phyloP scores from a whole-genome alignment of 2,888 invertebrate genomes.

The Nemapogon koenigi region DNA sequence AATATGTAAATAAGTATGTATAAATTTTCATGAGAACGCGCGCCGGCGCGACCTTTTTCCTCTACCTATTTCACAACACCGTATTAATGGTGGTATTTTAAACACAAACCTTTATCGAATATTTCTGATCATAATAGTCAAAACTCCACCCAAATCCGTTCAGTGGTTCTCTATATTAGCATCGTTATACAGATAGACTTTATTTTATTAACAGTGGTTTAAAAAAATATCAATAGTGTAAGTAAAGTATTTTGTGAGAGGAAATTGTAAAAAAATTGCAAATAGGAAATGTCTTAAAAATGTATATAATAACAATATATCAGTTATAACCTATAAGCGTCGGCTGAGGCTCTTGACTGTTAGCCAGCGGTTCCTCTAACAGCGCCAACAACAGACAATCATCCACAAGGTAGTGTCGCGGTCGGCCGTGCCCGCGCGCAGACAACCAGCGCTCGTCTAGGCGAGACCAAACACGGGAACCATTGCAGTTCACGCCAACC shows the following conservation, averaged over 20 bases:
- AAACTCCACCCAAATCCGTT: too few relatives aligned
- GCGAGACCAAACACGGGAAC: conserved; percentile 83
- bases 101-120: too few relatives aligned
- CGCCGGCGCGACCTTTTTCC: too few relatives aligned
- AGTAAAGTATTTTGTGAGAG: neutral
- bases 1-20: too few relatives aligned
- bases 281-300: neutral
- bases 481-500: conserved; percentile 85
- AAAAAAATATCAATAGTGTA: neutral
- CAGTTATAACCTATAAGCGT: conserved; percentile 70
- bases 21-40: too few relatives aligned
- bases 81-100: too few relatives aligned
- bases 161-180: too few relatives aligned
- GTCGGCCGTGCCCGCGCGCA: conserved; percentile 63
- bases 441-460: conserved; percentile 84
- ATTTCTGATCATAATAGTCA: too few relatives aligned
- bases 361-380: conserved; percentile 92
- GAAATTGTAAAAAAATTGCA: neutral
- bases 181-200: too few relatives aligned
- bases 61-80: too few relatives aligned
- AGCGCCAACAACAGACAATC: conserved; percentile 88
- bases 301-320: neutral
- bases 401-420: conserved; percentile 86
- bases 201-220: neutral
- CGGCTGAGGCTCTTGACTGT: conserved; percentile 91